Evolutionary conservation across 2,888 invertebrate species (phyloP).

Genomic region (Carabus problematicus): DNA sequence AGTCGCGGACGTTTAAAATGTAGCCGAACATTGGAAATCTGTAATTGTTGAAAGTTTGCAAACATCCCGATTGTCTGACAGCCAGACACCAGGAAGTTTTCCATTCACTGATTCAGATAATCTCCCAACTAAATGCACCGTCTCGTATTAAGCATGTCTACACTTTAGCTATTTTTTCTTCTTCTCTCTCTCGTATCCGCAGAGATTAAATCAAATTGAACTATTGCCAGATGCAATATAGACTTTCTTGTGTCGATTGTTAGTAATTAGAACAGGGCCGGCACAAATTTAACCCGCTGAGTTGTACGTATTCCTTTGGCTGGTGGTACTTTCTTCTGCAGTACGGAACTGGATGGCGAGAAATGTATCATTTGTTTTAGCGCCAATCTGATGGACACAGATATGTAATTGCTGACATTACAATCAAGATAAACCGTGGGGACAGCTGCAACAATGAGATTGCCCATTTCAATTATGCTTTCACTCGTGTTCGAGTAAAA

Average conservation of each 20-base stretch:
- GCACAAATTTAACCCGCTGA: background rate
- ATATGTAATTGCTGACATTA: slow-evolving; percentile 24
- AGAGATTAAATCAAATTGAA: too few relatives aligned
- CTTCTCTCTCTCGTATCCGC: too few relatives aligned
- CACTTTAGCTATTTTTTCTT: too few relatives aligned
- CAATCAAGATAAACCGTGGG: background rate
- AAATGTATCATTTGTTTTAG: slow-evolving; percentile 11
- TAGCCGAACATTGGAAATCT: slow-evolving; percentile 23
- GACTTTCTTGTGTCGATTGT: too few relatives aligned
- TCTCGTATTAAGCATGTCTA: background rate
- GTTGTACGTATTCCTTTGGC: background rate
- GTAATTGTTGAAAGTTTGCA: slow-evolving; percentile 41
- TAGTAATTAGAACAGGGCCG: background rate
- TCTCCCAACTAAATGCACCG: slow-evolving; percentile 22
- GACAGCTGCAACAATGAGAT: slow-evolving; percentile 21
- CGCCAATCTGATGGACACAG: background rate
- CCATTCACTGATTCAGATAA: slow-evolving; percentile 24
- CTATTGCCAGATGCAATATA: too few relatives aligned
- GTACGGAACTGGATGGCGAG: background rate
- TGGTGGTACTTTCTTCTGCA: background rate
- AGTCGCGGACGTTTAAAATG: slow-evolving; percentile 26
- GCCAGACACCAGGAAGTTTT: slow-evolving; percentile 24
- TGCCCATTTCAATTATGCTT: slow-evolving; percentile 26
- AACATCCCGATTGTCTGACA: slow-evolving; percentile 32
- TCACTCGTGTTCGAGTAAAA: slow-evolving; percentile 12